These are phyloP conservation scores for Chlorodrepanis virens DNA, from an alignment of 2,113 vertebrate species.

Conservation along the genomic window DNA sequence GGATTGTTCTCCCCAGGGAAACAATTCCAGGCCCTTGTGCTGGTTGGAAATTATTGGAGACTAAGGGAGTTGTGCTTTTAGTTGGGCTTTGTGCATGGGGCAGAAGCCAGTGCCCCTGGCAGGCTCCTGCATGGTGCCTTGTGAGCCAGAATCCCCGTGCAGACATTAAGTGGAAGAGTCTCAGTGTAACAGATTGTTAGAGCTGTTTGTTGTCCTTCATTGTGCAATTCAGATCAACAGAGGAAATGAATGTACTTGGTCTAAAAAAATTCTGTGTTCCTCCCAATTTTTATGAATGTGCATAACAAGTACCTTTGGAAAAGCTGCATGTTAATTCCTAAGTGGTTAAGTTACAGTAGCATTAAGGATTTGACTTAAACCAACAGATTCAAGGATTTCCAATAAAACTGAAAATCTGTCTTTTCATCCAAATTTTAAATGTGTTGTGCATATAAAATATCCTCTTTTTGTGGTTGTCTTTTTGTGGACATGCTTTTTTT, in stretches of 20 bases:
- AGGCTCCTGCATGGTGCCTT: accelerated
- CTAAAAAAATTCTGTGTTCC: not conserved
- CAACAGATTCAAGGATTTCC: not conserved
- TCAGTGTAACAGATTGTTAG: not conserved
- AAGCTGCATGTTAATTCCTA: not conserved
- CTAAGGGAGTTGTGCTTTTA: not conserved
- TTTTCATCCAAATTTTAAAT: not conserved
- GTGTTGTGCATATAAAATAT: not conserved
- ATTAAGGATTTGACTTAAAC: not conserved
- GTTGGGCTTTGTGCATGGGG: not conserved
- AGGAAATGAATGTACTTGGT: not conserved
- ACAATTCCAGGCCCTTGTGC: not conserved
- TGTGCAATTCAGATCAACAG: not conserved
- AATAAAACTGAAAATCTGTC: not conserved
- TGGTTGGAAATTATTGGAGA: not conserved
- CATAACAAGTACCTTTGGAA: not conserved
- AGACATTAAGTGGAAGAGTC: not conserved
- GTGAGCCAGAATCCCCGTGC: accelerated
- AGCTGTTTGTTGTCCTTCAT: not conserved
- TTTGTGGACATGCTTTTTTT: not conserved
- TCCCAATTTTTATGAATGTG: not conserved
- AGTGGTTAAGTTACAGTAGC: not conserved
- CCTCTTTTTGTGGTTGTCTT: not conserved
- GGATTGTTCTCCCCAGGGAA: not conserved
- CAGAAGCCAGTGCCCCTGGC: not conserved